A percentile compares a stretch with the other conserved stretches of the same genome.
These are phyloP conservation scores for Telmatochromis brachygnathus DNA, from an alignment of 2,113 vertebrate genomes.

Conservation along the genomic window DNA sequence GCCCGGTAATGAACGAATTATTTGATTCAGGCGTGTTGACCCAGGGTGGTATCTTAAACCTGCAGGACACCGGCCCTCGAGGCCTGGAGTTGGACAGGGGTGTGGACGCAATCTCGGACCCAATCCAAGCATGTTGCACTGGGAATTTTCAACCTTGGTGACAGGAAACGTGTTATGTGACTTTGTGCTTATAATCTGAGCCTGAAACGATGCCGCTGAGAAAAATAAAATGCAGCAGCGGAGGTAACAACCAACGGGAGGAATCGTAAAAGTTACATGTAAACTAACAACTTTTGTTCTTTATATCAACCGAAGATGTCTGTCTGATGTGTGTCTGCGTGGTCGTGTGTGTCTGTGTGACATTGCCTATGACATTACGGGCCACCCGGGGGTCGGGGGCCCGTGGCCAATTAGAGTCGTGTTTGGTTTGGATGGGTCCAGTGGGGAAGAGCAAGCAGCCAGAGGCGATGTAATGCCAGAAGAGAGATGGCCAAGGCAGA, in stretches of 20 bases:
- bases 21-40: background rate
- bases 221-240: background rate
- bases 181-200: background rate
- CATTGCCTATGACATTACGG: slow-evolving; percentile 1
- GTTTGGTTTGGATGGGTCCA: slow-evolving; percentile 41
- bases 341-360: background rate
- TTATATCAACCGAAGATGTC: background rate
- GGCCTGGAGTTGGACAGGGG: background rate
- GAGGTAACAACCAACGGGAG: background rate
- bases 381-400: background rate
- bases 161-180: background rate
- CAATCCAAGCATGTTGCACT: background rate
- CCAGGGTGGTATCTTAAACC: background rate
- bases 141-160: background rate
- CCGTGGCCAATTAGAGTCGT: slow-evolving; percentile 24
- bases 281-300: background rate
- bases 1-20: background rate
- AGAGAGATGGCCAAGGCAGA: slow-evolving; percentile 40
- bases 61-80: background rate
- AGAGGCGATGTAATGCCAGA: slow-evolving; percentile 35
- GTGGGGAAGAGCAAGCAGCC: slow-evolving; percentile 25
- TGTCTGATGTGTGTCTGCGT: background rate
- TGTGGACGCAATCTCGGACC: background rate
- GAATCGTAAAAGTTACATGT: background rate
- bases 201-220: background rate